Percentiles rank a stretch among this genome's conserved stretches.
phyloP scores from a whole-genome alignment of 2,888 invertebrate genomes.

The Lutraria lutraria region DNA sequence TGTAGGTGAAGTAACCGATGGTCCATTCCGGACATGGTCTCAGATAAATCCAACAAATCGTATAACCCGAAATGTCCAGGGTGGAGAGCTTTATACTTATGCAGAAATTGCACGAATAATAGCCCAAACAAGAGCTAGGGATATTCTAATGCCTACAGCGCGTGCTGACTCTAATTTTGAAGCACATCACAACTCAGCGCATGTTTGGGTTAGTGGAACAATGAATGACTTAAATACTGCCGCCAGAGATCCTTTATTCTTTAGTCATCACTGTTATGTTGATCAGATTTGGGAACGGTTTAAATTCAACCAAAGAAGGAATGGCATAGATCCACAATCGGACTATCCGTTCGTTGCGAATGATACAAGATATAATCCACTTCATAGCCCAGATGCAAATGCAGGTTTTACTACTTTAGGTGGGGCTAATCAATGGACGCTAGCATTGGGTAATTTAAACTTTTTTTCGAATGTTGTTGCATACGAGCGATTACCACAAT shows the following conservation, averaged over 20 bases:
- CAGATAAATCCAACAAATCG: constrained; percentile 50
- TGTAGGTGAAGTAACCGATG: constrained; percentile 65
- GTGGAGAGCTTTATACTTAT: constrained; percentile 63
- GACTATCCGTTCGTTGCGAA: constrained; percentile 52
- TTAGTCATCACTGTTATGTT: constrained; percentile 74
- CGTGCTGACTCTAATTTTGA: constrained; percentile 71
- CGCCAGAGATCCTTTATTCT: constrained; percentile 76
- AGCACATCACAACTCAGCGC: constrained; percentile 70
- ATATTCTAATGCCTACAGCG: constrained; percentile 61
- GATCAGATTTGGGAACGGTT: constrained; percentile 77
- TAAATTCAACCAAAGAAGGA: constrained; percentile 44
- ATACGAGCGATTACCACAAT: constrained; percentile 62
- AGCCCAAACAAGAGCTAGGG: constrained; percentile 37
- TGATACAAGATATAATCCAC: constrained; percentile 30
- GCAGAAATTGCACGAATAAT: constrained; percentile 60
- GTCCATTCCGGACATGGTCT: constrained; percentile 75
- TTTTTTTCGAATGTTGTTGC: constrained; percentile 46
- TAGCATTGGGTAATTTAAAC: constrained; percentile 41
- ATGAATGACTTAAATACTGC: constrained; percentile 74
- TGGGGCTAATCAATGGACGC: constrained; percentile 28
- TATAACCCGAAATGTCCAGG: constrained; percentile 67
- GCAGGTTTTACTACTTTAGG: constrained; percentile 55
- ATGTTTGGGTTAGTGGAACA: constrained; percentile 74
- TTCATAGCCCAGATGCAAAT: constrained; percentile 44
- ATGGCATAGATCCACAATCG: constrained; percentile 37